Base-by-base conservation (phyloP, 2,797 vertebrate genomes). In the Capromys pilorides region DNA sequence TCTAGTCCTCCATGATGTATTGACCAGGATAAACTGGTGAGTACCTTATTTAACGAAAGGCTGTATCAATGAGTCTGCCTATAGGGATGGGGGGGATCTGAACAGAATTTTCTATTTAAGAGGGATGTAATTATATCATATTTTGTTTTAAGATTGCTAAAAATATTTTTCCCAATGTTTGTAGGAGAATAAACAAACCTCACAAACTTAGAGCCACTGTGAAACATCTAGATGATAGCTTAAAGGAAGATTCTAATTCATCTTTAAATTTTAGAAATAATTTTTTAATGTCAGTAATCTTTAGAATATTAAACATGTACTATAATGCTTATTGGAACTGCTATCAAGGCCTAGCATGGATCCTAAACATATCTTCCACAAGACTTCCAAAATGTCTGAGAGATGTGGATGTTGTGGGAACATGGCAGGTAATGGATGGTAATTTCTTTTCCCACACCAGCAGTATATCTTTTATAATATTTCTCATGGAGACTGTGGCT, bases 221-320 rank as follows among this genome's bases (percentile, higher is more conserved):
- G 57, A 22, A 85, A 73, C 19, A 84, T 16, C 22, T 69, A 14
- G 61, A 69, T 84, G 85, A 89, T 22, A 92, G 21, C 22, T 22
- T n/a, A 94, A 94, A 90, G 54, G 33, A 57, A 75, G 51, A 91
- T 88, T 93, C 39, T 88, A 96, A 94, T 14, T 87, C 39, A 95
- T 51, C 41, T 61, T 93, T 36, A 94, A 41, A 90, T 88, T 93
- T 96, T 83, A 95, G 71, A 90, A 95, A 82, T 0, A 64, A 49
- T 61, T 45, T 64, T 45, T 39, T 92, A 78, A 89, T 93, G 88
- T 51, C 62, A 45, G 4, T 67, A 88, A 87, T 49, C 19, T 87
- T 77, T 94, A 28, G 39, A 93, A 66, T 82, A 87, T 77, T 86
- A 94, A 87, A 77, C 67, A 96, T 90, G 28, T 62, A 82, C 83